Percentiles rank a stretch among this genome's conserved stretches.
These are phyloP conservation scores for Irena cyanogastra DNA, from an alignment of 2,113 vertebrate species.

Conservation along the genomic window DNA sequence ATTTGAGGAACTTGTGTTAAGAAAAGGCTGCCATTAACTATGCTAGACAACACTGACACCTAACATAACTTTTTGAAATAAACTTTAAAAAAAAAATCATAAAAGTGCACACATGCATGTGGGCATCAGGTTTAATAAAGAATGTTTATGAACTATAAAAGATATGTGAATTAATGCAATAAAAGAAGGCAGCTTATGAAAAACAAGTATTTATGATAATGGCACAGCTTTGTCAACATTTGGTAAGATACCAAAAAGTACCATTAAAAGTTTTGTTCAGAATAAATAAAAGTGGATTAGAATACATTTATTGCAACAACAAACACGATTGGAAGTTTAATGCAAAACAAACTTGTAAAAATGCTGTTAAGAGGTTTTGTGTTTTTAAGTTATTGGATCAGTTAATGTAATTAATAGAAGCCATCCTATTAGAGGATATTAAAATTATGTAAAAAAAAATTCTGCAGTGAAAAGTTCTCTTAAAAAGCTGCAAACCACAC, in stretches of 20 bases:
- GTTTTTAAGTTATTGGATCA: background rate
- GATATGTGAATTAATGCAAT: background rate
- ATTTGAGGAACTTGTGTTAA: background rate
- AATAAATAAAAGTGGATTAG: background rate
- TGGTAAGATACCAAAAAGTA: background rate
- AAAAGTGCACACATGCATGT: background rate
- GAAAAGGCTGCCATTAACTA: background rate
- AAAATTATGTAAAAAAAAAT: background rate
- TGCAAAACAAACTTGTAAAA: background rate
- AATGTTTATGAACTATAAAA: conserved; percentile 27
- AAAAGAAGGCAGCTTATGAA: background rate
- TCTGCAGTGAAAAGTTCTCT: background rate
- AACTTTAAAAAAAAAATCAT: background rate
- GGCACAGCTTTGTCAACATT: background rate
- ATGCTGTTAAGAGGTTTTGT: background rate
- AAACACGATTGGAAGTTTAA: background rate
- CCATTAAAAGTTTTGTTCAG: background rate
- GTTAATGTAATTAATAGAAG: background rate
- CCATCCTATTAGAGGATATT: background rate
- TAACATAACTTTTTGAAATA: background rate
- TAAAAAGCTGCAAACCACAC: background rate
- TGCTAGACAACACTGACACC: background rate
- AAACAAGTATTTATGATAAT: conserved; percentile 2
- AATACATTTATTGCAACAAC: background rate
- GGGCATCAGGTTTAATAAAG: background rate